Evolutionary conservation across 2,113 vertebrate genomes (phyloP), one percentile per base, ranked within the genome.

Genomic region (Osmerus mordax): DNA sequence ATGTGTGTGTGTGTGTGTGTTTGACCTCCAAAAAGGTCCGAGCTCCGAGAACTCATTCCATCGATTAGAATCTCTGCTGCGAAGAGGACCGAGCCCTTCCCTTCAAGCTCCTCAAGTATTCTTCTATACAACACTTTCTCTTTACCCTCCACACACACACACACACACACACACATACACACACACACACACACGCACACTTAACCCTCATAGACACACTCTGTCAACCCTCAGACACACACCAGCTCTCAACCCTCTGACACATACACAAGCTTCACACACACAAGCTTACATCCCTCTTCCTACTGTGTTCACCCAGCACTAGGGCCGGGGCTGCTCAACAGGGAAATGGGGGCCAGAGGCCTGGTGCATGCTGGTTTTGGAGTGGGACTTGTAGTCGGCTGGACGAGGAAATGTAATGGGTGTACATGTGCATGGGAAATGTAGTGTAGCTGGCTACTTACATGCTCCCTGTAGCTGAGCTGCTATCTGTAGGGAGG

Each of bases 391-490:
- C 8, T 41, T 41, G 36, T 41, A 41, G 36, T 41, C 54, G 18
- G 54, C 14, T 16, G 15, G 54, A 32, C 29, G 5, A 32, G 29
- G 29, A 32, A 32, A 32, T 32, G 18, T 15, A 4, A 8, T n/a
- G 21, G 23, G 4, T 53, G 52, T 15, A 18, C 15, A 14, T 25
- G 21, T 52, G 19, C 69, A 8, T 18, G 21, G n/a, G 2, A 47
- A 36, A 29, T 5, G 2, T 28, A 5, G 19, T 51, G 23, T 58
- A 5, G 6, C 25, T 23, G 76, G 60, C 55, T 86, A 97, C 97
- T 95, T 93, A 98, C 97, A 97, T 93, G n/a, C 96, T 99, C 89
- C 95, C 96, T 2, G 96, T 98, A 69, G 95, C 96, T 5, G 97
- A 99, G 86, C 96, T 98, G 81, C 95, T 96, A 84, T 98, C 97